Base-by-base conservation (phyloP, 92 coral and sea anemone species). In the Nematostella vectensis region DNA sequence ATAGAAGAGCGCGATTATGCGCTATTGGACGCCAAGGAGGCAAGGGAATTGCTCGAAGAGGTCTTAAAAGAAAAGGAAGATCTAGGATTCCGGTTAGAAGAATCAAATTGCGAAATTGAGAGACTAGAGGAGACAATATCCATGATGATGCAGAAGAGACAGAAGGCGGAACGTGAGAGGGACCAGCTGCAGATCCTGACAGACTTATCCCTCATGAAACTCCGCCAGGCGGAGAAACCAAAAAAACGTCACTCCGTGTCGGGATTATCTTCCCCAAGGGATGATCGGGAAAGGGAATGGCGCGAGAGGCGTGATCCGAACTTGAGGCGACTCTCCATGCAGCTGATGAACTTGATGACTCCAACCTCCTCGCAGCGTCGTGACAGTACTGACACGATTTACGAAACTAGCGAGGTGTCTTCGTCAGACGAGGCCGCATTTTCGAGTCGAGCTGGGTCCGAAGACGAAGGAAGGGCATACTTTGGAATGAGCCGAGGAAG, bases 151-250 rank as follows among this genome's bases (percentile, higher is more conserved):
- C 83, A 79, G 40, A 79, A 76, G 58, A 62, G 83, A 51, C 72
- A 79, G 29, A 80, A 85, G 21, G 77, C 78, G 11, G 94, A 85
- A 55, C 75, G 94, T 11, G 87, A 85, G 59, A 65, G 94, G 36
- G 87, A 85, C 33, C 94, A 85, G 53, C 83, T 85, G 1, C 94
- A 85, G 50, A 62, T 85, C 42, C 71, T 85, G 17, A 85, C 94
- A 3, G 87, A 85, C 53, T 70, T 85, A 80, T 85, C 94, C 1
- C 50, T 85, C 48, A 85, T 79, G 94, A 85, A 85, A 40, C 83
- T 85, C 16, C 54, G 82, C 45, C 94, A 85, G 19, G 80, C 86
- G 1, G 94, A 85, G 54, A 61, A 33, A 11, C 87, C 87, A 18
- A 79, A 75, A 77, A 85, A 85, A 56, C 63, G 94, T 25, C 77